Evolutionary conservation across 2,113 vertebrate genomes (phyloP), one percentile per base, ranked within the genome.

Genomic region (Sakesphorus luctuosus): DNA sequence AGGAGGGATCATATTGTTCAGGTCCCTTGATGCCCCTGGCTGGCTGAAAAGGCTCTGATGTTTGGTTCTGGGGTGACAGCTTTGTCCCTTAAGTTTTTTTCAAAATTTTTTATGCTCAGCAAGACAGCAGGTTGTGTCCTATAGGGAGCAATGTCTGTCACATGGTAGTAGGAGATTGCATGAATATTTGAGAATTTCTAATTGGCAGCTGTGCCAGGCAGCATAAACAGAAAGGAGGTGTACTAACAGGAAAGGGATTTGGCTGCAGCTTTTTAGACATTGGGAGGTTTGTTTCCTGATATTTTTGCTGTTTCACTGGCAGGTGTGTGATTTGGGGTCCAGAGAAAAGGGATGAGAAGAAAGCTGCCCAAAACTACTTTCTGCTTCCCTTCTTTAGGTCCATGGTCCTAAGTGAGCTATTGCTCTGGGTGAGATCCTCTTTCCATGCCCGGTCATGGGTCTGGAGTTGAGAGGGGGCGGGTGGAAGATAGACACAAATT

Each of bases 391-490:
- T 21, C n/a, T 58, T 44, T 31, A n/a, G 18, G 31, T 15, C 33
- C 3, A 0, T 14, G 31, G 46, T 74, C 20, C 18, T 18, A 11
- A 84, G 18, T 4, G 25, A 84, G 40, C 26, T 47, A 0, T 12
- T 79, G 75, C 66, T 31, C 56, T n/a, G 65, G 35, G 46, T 0
- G 3, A 75, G 65, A 47, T 56, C 20, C 24, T 72, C 7, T 52
- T 61, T 80, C 43, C 8, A 17, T 47, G 10, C 5, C 19, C 47
- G 21, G 55, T n/a, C 13, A 25, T 11, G 14, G 11, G 23, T 68
- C 25, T 21, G 25, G 25, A 36, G 31, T 19, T 47, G 46, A 47
- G 25, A 20, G 0, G 6, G 2, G 16, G 2, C 13, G 6, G 3
- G 20, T 4, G 36, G 15, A 36, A 59, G 3, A 15, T 17, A 47